phyloP scores from a whole-genome alignment of 2,888 invertebrate genomes.

The Ferrisia virgata region DNA sequence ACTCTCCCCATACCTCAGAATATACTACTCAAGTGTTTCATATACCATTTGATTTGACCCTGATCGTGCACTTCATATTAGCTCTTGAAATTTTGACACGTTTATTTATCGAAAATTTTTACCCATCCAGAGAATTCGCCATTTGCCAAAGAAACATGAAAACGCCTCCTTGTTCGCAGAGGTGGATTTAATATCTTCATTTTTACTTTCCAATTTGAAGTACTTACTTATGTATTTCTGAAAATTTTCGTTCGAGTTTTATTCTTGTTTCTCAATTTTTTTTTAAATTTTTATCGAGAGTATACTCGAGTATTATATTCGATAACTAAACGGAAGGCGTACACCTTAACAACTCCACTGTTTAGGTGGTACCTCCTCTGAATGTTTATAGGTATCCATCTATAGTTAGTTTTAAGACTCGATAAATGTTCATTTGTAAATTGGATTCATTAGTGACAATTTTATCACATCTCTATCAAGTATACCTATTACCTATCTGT shows the following conservation, averaged over 20 bases:
- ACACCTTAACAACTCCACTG: not conserved
- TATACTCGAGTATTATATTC: not conserved
- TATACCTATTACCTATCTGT: not conserved
- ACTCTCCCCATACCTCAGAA: too few relatives aligned
- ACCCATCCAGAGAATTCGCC: too few relatives aligned
- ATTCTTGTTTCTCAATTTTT: not conserved
- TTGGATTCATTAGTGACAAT: not conserved
- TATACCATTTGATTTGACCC: too few relatives aligned
- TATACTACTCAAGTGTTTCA: too few relatives aligned
- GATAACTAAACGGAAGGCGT: not conserved
- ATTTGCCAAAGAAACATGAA: too few relatives aligned
- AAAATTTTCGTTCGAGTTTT: not conserved
- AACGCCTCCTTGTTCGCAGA: too few relatives aligned
- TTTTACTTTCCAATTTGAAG: not conserved
- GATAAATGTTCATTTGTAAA: not conserved
- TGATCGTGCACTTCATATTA: too few relatives aligned
- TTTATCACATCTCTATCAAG: not conserved
- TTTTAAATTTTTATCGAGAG: not conserved
- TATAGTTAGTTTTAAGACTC: too few relatives aligned
- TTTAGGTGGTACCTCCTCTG: not conserved
- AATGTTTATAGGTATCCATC: not conserved
- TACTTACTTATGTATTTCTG: not conserved
- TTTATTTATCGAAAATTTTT: too few relatives aligned
- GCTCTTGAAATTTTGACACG: too few relatives aligned
- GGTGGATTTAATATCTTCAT: too few relatives aligned